Evolutionary conservation across 1,140 invertebrate genomes (phyloP), one percentile per base, ranked within the genome.

Genomic region (Octopus sinensis): DNA sequence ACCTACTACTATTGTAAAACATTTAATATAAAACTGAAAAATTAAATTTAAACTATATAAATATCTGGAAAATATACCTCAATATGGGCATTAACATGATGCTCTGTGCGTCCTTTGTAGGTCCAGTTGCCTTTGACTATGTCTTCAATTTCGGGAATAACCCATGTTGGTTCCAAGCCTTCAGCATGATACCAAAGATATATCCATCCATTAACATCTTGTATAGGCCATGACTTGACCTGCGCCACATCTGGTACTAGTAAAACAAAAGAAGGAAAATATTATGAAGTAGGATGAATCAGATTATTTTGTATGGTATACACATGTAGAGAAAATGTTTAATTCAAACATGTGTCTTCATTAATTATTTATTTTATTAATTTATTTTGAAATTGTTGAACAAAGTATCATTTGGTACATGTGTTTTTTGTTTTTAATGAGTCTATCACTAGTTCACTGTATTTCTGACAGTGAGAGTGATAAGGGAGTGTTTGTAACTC

Each of bases 181-280:
- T 96, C 95, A 0, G 93, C 94, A 85, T 97, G 95, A 86, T 95
- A 93, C 96, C 96, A 97, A 5, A 97, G 91, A 88, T 95, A 96
- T 43, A 97, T 93, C 23, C 93, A 92, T 0, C 93, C 92, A 87
- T 96, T 95, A 0, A 92, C 88, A 89, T 97, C 96, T 52, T 90
- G 88, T 0, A 92, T 92, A 13, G 87, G 89, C 94, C 95, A 96
- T 0, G 92, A 91, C 80, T 89, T 91, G 1, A 95, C 92, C 79
- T 87, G 89, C 6, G 91, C 91, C 7, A 89, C 85, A n/a, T 89
- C 88, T 23, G 91, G 91, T 53, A 92, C 91, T 91, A 80, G 78
- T 82, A 86, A 53, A 23, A 76, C 80, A 79, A 13, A 76, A 23
- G 23, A 76, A 76, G 4, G 75, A 76, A 76, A 76, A 76, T 23